Evolutionary conservation across 2,113 vertebrate genomes (phyloP), one percentile per base, ranked within the genome.

Genomic region (Chlorodrepanis virens): DNA sequence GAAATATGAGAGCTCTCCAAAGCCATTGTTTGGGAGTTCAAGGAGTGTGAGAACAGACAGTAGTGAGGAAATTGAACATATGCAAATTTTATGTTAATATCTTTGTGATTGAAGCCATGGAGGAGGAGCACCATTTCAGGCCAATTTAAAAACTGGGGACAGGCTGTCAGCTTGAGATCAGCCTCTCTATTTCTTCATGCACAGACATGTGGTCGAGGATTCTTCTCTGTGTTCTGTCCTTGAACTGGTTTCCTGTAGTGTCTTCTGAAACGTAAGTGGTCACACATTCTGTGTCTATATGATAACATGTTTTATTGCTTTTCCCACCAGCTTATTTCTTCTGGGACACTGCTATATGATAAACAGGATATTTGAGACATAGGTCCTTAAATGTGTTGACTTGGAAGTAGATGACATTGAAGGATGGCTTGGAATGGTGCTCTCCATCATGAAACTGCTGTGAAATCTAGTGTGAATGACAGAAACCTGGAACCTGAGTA

Each of bases 1-100:
- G 96, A 93, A 94, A 91, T 23, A 89, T 9, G 72, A 96, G 79
- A 86, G 44, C 92, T 91, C 85, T 67, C 89, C 90, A 83, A 90
- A 93, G 47, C 54, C 49, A 3, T 74, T 63, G 39, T 53, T 85
- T 56, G 42, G 47, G 75, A 83, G 78, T 81, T 84, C 91, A 93
- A 37, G 35, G 78, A 80, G 63, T 94, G 78, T 88, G 70, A 93
- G 90, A 91, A 75, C 85, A 83, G 21, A 14, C 6, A 45, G n/a
- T 2, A 65, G n/a, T 35, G 75, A 83, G 64, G 85, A 91, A 95
- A 75, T 49, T 29, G 27, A 49, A 70, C 2, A 0, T 74, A 96
- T 95, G 93, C 90, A 95, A 96, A 96, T 96, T 63, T 95, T 96
- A 96, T 93, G 83, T n/a, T 95, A 42, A 74, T 88, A 44, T 22